phyloP scores from a whole-genome alignment of 1,140 invertebrate species.

The Hyphantria cunea region DNA sequence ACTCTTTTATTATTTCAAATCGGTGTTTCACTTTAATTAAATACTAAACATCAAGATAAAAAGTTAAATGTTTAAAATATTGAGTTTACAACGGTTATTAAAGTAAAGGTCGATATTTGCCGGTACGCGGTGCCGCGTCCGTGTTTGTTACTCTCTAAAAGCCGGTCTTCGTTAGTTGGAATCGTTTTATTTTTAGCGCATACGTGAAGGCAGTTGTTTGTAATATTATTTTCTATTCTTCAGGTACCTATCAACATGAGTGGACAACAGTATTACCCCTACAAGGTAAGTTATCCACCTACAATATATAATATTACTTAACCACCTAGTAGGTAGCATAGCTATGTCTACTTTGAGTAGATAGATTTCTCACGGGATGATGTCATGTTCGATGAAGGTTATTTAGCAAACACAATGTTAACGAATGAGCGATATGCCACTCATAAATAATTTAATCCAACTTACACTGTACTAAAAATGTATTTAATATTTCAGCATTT shows the following conservation, averaged over 20 bases:
- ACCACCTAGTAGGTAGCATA: conserved; percentile 31
- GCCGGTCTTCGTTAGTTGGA: conserved; percentile 61
- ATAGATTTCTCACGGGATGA: conserved; percentile 73
- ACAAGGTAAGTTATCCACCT: conserved; percentile 79
- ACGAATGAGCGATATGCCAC: conserved; percentile 22
- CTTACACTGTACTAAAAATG: not conserved
- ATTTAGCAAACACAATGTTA: conserved; percentile 16
- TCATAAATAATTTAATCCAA: not conserved
- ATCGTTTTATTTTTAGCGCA: conserved; percentile 62
- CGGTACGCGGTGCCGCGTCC: conserved; percentile 29
- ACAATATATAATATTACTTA: conserved; percentile 31
- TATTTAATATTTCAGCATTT: too few species aligned
- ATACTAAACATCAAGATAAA: not conserved
- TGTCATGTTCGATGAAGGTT: conserved; percentile 63
- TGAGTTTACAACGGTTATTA: conserved; percentile 2
- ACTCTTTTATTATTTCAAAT: conserved; percentile 34
- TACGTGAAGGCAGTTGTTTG: conserved; percentile 42
- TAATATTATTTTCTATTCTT: conserved; percentile 50
- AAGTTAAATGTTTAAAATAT: conserved; percentile 9
- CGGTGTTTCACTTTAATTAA: not conserved
- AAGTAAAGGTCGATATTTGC: conserved; percentile 31
- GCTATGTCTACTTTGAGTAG: conserved; percentile 30
- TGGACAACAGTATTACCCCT: conserved; percentile 80
- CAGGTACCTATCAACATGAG: conserved; percentile 73
- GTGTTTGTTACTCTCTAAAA: conserved; percentile 64